phyloP scores from a whole-genome alignment of 2,797 vertebrate genomes.

The Philypnodon macrostomus region DNA sequence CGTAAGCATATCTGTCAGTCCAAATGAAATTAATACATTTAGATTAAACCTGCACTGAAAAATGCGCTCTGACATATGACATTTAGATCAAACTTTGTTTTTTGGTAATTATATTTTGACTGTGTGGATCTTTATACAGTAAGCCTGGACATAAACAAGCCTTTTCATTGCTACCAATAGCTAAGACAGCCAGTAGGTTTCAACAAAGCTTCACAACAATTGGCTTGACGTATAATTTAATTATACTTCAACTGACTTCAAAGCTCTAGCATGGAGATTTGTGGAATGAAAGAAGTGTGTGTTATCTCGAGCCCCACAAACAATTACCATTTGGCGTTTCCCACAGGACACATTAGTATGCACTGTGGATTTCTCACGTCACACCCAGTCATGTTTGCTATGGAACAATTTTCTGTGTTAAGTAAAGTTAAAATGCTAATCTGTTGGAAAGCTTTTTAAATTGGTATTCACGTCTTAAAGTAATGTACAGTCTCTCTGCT shows the following conservation, averaged over 20 bases:
- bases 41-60: slow-evolving; percentile 43
- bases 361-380: slow-evolving; percentile 25
- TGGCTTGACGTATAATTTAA: slow-evolving; percentile 15
- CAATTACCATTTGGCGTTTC: slow-evolving; percentile 27
- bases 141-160: slow-evolving; percentile 19
- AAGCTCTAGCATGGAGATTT: slow-evolving; percentile 23
- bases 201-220: slow-evolving; percentile 21
- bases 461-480: too few relatives aligned
- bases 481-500: too few relatives aligned
- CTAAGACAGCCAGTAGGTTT: slow-evolving; percentile 25
- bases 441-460: slow-evolving; percentile 14
- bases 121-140: slow-evolving; percentile 15
- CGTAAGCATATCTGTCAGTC: slow-evolving; percentile 57
- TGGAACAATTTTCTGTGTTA: slow-evolving; percentile 33
- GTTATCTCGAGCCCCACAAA: slow-evolving; percentile 15
- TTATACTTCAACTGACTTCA: slow-evolving; percentile 10
- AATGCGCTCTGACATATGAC: slow-evolving; percentile 12
- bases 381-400: slow-evolving; percentile 15
- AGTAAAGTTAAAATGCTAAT: slow-evolving; percentile 17
- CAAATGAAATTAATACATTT: slow-evolving; percentile 52
- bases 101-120: slow-evolving; percentile 30
- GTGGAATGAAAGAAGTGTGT: slow-evolving; percentile 15
- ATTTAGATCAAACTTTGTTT: slow-evolving; percentile 27
- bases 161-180: slow-evolving; percentile 29
- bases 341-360: slow-evolving; percentile 22